Conservation (phyloP, 2,113 vertebrate genomes). For the Suncus etruscus region DNA sequence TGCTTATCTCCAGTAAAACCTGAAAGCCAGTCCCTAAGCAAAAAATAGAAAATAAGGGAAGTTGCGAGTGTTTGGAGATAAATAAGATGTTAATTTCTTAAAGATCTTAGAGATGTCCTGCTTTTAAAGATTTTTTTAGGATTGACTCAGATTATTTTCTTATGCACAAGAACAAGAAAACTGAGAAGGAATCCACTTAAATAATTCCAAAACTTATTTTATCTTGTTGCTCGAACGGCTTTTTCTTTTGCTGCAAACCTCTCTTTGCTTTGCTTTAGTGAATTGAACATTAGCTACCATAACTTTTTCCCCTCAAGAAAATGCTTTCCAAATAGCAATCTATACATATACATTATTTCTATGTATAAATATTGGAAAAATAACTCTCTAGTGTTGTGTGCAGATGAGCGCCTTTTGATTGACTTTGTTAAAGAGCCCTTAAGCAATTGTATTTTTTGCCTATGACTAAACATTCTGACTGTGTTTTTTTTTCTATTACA, state of each 20-base stretch:
- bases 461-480: slow-evolving; percentile 10
- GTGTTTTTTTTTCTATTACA: slow-evolving; percentile 62
- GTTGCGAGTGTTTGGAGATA: slow-evolving; percentile 46
- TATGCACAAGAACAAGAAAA: slow-evolving; percentile 47
- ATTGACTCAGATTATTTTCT: slow-evolving; percentile 29
- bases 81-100: slow-evolving; percentile 27
- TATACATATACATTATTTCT: no score
- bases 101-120: slow-evolving; percentile 40
- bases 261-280: slow-evolving; percentile 48
- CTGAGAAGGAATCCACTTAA: slow-evolving; percentile 57
- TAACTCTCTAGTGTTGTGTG: not conserved
- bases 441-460: slow-evolving; percentile 37
- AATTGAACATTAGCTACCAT: slow-evolving; percentile 7
- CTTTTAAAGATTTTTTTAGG: slow-evolving; percentile 55
- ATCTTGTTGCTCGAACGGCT: slow-evolving; percentile 24
- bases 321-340: slow-evolving; percentile 4
- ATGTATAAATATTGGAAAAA: slow-evolving; percentile 17
- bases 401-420: slow-evolving; percentile 38
- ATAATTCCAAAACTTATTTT: slow-evolving; percentile 47
- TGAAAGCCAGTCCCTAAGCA: slow-evolving; percentile 17
- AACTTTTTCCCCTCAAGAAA: slow-evolving; percentile 58
- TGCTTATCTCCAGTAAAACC: slow-evolving; percentile 60
- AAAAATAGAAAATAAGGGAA: slow-evolving; percentile 59
- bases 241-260: slow-evolving; percentile 6
- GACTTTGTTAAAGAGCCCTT: slow-evolving; percentile 51